Evolutionary conservation across 2,888 invertebrate species (phyloP), one percentile per base, ranked within the genome.

Genomic region (Pelosia muscerda): DNA sequence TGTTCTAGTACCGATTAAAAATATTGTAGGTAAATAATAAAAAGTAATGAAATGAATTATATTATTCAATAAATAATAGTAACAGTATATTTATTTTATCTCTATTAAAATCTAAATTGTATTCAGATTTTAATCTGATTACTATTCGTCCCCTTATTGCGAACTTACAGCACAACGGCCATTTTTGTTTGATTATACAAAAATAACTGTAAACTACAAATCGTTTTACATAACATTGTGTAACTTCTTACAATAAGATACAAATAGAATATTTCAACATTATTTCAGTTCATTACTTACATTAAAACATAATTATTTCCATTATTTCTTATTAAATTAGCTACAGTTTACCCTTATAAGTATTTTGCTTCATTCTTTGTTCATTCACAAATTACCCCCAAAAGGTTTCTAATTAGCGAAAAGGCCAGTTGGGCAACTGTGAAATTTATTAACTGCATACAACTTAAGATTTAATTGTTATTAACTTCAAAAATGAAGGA

Each of bases 391-490:
- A 49, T 49, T 49, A n/a, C 49, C 49, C 15, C 49, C 19, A 49
- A 49, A n/a, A n/a, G 49, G n/a, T 49, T 49, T 49, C 49, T 49
- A 49, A 49, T 49, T 49, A n/a, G 49, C 49, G 49, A 49, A 49
- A 49, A 49, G 49, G 49, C 49, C 49, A 49, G 49, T 49, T 49
- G 49, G 0, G 49, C n/a, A 49, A 49, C 49, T 49, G 9, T 49
- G n/a, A 49, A 49, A 49, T 49, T n/a, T 42, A 42, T 42, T 42
- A n/a, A n/a, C 49, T 49, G 49, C 49, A n/a, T n/a, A 49, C 49
- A 49, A 49, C 8, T 49, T 49, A n/a, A 9, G 19, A 49, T 2
- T n/a, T 49, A 49, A 49, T 49, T n/a, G 49, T n/a, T 8, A n/a
- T 9, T n/a, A 9, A n/a, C n/a, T 49, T 49, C 9, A 4, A 49